Evolutionary conservation across 2,888 invertebrate species (phyloP).

Genomic region (Eupithecia tripunctaria): DNA sequence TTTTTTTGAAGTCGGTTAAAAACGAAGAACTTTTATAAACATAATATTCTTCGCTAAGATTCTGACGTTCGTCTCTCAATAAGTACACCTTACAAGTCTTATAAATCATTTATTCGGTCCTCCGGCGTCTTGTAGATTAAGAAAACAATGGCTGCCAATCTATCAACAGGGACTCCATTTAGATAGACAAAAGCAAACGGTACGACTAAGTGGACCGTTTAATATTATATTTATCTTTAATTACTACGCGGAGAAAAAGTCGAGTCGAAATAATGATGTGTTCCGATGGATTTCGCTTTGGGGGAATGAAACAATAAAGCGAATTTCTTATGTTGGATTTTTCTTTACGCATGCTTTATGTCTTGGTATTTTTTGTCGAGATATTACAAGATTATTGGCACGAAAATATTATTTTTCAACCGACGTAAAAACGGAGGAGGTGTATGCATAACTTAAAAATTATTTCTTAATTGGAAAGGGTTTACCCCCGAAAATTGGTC

Average conservation of each 20-base stretch:
- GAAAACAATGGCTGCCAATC: conserved; percentile 80
- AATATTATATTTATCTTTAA: conserved; percentile 84
- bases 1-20: neutral
- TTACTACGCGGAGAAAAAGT: conserved; percentile 74
- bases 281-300: conserved; percentile 59
- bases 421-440: too few relatives aligned
- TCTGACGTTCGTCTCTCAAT: neutral
- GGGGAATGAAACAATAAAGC: conserved; percentile 78
- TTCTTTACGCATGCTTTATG: conserved; percentile 58
- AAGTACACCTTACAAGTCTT: conserved; percentile 50
- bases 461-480: too few relatives aligned
- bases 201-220: conserved; percentile 75
- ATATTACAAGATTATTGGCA: neutral
- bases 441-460: too few relatives aligned
- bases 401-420: neutral
- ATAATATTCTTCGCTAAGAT: neutral
- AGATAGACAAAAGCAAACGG: conserved; percentile 72
- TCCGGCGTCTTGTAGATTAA: conserved; percentile 70
- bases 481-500: too few relatives aligned
- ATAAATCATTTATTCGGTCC: conserved; percentile 80
- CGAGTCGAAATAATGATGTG: conserved; percentile 75
- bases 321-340: conserved; percentile 83
- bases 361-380: neutral
- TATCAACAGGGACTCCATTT: conserved; percentile 76
- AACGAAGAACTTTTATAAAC: neutral